Base-by-base conservation (phyloP, 1,140 invertebrate species). In the Zaprionus gabonicus region DNA sequence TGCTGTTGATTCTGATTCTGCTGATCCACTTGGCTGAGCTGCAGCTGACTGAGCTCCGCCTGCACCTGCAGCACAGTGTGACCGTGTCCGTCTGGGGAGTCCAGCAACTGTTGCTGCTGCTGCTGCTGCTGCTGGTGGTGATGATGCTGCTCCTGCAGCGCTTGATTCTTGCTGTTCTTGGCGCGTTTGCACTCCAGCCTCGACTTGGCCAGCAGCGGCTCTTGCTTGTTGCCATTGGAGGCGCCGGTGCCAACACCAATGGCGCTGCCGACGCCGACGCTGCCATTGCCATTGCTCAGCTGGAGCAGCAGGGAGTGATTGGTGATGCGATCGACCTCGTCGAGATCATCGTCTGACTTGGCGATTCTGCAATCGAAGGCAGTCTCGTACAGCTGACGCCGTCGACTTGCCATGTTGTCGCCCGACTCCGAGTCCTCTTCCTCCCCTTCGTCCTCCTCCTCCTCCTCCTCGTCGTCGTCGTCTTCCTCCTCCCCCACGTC, bases 311-410 rank as follows among this genome's bases (percentile, higher is more conserved):
- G 95, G 2, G 96, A 96, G 91, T 97, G 96, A 91, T 97, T 97
- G 65, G 96, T 96, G 51, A 97, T 95, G 73, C 96, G 95, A 82
- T 97, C 96, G 25, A 96, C 95, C 79, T 97, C 96, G 83, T 97
- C 96, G 57, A 97, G 94, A 84, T 97, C 96, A 91, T 97, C 96
- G 81, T 97, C 96, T 10, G 96, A 97, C 51, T 96, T 95, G 82
- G 95, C 96, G 86, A 97, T 95, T 92, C 97, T 97, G 91, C 96
- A 97, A 92, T 97, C 97, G 93, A 98, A 98, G 46, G 97, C 97
- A 41, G 97, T 98, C 93, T 98, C 97, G 91, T 97, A 98, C 34
- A 97, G 94, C 92, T 96, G 96, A 80, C 96, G 94, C 82, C 93
- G 80, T 82, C 93, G 73, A 86, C 92, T 91, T 68, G 82, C 79